Base-by-base conservation (phyloP, 2,797 vertebrate species). In the Chaunax sp. region DNA sequence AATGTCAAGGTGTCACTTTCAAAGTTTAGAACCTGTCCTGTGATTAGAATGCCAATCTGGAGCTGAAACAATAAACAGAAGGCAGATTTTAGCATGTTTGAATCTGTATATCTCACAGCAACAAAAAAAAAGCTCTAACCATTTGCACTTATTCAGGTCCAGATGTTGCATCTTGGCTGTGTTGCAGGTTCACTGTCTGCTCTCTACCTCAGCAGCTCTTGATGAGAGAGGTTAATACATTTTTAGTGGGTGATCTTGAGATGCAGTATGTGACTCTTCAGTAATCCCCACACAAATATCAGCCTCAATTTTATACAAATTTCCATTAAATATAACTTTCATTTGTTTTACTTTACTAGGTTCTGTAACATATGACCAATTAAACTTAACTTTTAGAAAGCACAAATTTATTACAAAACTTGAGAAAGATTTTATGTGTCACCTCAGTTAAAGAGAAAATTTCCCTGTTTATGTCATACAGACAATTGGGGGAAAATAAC, bases 1-100 rank as follows among this genome's bases (percentile, higher is more conserved):
- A 73, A 76, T 78, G 77, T 75, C 74, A 80, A 53, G 41, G 46
- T 52, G 18, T 64, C 61, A 35, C 55, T 47, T 58, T 13, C 26
- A 4, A 50, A 51, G 30, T 19, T 28, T 18, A 57, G 13, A 46
- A 38, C 20, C 33, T n/a, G 47, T 5, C 19, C 7, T 45, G 22
- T 35, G 25, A 49, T 58, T 62, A 41, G 2, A 25, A 45, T 8
- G 6, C 22, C 26, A 51, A 52, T 47, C 23, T 37, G 37, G 20
- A 40, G 38, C 33, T 55, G 20, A 55, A 38, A 59, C 40, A 38
- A 40, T 38, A n/a, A 54, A 75, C 44, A 66, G 5, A 26, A 9
- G 20, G 40, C 8, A 50, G 12, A 43, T 35, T 56, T 43, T 20
- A 25, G 19, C 19, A 26, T 12, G 3, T 58, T 12, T 47, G 26